Evolutionary conservation across 2,113 vertebrate species (phyloP).

Genomic region (Amblyopsis rosae): DNA sequence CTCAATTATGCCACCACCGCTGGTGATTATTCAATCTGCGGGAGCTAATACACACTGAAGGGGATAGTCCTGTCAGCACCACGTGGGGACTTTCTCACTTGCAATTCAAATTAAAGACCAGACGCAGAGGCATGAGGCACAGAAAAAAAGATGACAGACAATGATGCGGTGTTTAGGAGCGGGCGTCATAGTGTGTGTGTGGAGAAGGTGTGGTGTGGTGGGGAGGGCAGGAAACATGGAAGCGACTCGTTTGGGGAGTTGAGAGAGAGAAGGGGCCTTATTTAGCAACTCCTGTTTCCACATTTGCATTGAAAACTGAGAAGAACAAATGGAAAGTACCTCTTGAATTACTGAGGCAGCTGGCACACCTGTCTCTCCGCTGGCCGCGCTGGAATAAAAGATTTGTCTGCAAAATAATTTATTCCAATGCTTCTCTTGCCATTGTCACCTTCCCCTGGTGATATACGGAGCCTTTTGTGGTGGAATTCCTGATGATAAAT

Average conservation of each 20-base stretch:
- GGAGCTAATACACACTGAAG: conserved; percentile 71
- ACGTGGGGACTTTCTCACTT: conserved; percentile 56
- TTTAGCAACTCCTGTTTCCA: conserved; percentile 74
- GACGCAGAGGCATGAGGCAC: conserved; percentile 35
- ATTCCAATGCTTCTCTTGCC: conserved; percentile 67
- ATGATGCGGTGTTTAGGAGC: conserved; percentile 60
- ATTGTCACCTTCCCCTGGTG: conserved; percentile 60
- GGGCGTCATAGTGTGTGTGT: conserved; percentile 7
- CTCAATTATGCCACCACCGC: conserved; percentile 64
- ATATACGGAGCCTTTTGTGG: conserved; percentile 61
- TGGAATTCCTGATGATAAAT: conserved; percentile 74
- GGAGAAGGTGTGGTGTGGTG: neutral
- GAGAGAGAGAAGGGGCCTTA: conserved; percentile 60
- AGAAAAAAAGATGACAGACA: conserved; percentile 65
- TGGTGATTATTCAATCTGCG: conserved; percentile 67
- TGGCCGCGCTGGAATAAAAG: conserved; percentile 65
- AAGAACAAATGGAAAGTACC: conserved; percentile 74
- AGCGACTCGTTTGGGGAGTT: conserved; percentile 41
- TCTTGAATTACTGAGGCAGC: conserved; percentile 76
- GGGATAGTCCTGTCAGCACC: conserved; percentile 35
- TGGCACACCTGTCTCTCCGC: conserved; percentile 74
- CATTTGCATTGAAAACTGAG: conserved; percentile 63
- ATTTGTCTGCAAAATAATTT: conserved; percentile 72
- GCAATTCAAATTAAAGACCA: conserved; percentile 62
- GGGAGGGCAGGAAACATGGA: conserved; percentile 8